These are phyloP conservation scores for Characodon lateralis DNA, from an alignment of 2,797 vertebrate species.

Conservation along the genomic window DNA sequence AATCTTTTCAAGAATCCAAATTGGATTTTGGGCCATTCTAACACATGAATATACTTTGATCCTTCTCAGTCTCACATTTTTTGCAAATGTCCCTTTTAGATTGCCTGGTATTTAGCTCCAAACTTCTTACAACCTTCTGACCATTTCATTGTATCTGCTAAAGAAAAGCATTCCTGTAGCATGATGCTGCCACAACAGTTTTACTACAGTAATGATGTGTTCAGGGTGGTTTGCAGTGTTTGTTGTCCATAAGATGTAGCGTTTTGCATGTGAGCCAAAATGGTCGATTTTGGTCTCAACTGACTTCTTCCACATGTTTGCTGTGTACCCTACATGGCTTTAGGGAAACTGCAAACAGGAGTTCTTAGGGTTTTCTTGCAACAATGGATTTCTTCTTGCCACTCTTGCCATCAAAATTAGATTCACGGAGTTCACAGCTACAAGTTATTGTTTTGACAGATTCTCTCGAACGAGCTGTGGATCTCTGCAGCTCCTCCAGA, in stretches of 20 bases:
- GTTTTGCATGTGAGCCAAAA: background rate
- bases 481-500: background rate
- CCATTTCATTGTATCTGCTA: background rate
- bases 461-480: background rate
- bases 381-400: background rate
- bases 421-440: background rate
- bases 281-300: background rate
- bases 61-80: background rate
- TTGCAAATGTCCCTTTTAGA: background rate
- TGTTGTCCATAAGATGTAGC: background rate
- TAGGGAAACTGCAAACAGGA: background rate
- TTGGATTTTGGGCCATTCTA: background rate
- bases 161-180: background rate
- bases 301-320: background rate
- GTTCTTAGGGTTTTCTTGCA: too few species aligned
- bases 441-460: background rate
- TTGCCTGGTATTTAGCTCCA: background rate
- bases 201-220: background rate
- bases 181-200: background rate
- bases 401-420: background rate
- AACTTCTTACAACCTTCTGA: background rate
- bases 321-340: background rate
- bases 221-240: background rate
- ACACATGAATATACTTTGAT: background rate
- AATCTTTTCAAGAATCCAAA: too few species aligned